A percentile compares a stretch with the other conserved stretches of the same genome.
Conservation (phyloP, 2,797 vertebrate species). For the Sus cebifrons region DNA sequence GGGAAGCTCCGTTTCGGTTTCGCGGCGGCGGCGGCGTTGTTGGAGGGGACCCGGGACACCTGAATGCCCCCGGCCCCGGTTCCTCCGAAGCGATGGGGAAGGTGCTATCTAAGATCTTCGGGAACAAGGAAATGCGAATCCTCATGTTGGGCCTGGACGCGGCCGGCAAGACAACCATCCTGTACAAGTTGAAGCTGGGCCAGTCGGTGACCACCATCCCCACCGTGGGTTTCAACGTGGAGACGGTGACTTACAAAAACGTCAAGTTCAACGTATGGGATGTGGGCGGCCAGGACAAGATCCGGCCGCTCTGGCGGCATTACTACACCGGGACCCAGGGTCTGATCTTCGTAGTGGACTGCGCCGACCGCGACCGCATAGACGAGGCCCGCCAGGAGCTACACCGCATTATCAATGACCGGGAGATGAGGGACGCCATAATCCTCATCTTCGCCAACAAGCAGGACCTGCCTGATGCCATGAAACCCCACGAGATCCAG, state of each 20-base stretch:
- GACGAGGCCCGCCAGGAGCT: conserved; percentile 99
- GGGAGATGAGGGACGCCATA: conserved; percentile 99
- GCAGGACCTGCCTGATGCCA: conserved; percentile 99
- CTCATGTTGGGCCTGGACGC: conserved; percentile 99
- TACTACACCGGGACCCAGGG: conserved; percentile 99
- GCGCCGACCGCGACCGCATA: conserved; percentile 99
- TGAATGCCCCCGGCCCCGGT: conserved; percentile 86
- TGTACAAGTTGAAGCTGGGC: conserved; percentile 99
- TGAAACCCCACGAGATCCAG: conserved; percentile 99
- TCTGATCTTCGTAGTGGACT: conserved; percentile 99
- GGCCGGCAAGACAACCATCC: conserved; percentile 99
- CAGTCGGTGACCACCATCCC: conserved; percentile 99
- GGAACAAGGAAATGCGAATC: conserved; percentile 99
- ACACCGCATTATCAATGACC: conserved; percentile 99
- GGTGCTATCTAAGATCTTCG: conserved; percentile 99
- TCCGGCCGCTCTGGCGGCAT: conserved; percentile 99
- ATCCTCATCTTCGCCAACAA: conserved; percentile 99
- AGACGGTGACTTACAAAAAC: conserved; percentile 99
- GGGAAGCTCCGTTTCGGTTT: conserved; percentile 74
- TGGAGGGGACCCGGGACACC: conserved; percentile 77
- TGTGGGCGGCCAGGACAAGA: conserved; percentile 99
- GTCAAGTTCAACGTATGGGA: conserved; percentile 99
- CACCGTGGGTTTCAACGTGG: conserved; percentile 99
- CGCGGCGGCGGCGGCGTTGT: conserved; percentile 76
- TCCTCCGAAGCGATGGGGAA: conserved; percentile 95